Evolutionary conservation across 1,140 invertebrate species (phyloP).

Genomic region (Drosophila ananassae): DNA sequence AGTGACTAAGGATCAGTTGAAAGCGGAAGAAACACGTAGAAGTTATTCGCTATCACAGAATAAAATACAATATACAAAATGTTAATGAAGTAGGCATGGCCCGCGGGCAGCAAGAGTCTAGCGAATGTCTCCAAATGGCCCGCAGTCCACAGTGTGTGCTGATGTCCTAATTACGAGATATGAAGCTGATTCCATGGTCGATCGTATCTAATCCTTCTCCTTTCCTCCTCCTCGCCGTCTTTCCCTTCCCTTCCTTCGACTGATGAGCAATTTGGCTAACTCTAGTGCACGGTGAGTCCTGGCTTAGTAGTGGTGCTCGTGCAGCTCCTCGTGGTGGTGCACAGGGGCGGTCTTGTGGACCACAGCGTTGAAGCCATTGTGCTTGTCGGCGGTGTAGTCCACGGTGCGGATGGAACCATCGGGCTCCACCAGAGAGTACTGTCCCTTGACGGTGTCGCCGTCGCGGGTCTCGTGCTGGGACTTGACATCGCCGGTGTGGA

Average conservation of each 20-base stretch:
- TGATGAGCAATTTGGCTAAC: constrained; percentile 77
- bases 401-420: constrained; percentile 86
- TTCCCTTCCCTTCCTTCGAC: constrained; percentile 22
- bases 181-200: constrained; percentile 79
- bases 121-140: constrained; percentile 14
- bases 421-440: constrained; percentile 85
- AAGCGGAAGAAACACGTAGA: constrained; percentile 46
- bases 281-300: constrained; percentile 53
- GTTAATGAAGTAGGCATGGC: constrained; percentile 59
- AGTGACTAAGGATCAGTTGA: constrained; percentile 73
- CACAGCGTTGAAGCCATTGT: constrained; percentile 87
- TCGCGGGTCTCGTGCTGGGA: constrained; percentile 85
- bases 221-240: constrained; percentile 25
- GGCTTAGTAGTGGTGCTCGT: constrained; percentile 63
- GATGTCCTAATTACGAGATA: constrained; percentile 82
- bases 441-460: constrained; percentile 85
- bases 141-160: constrained; percentile 45
- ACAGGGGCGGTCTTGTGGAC: constrained; percentile 87
- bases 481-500: constrained; percentile 85
- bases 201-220: constrained; percentile 47
- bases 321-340: constrained; percentile 81
- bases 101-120: constrained; percentile 20
- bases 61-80: constrained; percentile 75
- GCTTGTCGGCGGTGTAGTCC: constrained; percentile 85
- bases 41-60: constrained; percentile 80